These are phyloP conservation scores for Noctilio leporinus DNA, from an alignment of 2,113 vertebrate genomes.

Conservation along the genomic window DNA sequence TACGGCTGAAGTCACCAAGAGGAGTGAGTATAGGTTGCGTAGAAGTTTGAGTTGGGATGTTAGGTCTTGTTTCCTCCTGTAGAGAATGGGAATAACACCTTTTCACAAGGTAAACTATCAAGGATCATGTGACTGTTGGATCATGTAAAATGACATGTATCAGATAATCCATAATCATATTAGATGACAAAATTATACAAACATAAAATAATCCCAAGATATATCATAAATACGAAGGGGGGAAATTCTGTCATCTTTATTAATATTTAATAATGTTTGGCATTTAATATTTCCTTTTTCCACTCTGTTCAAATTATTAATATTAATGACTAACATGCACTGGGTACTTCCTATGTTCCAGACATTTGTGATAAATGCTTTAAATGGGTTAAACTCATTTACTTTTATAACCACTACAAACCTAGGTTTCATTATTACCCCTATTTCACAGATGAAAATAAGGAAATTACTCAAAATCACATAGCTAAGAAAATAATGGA, in stretches of 20 bases:
- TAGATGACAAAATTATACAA: not conserved
- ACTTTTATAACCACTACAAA: not conserved
- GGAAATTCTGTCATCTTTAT: not conserved
- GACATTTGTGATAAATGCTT: not conserved
- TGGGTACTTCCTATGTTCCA: not conserved
- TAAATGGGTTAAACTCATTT: not conserved
- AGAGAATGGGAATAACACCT: not conserved
- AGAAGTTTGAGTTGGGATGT: not conserved
- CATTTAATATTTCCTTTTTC: not conserved
- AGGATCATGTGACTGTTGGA: not conserved
- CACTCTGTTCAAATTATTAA: not conserved
- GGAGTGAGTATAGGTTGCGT: not conserved
- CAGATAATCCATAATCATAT: not conserved
- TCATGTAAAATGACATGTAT: not conserved
- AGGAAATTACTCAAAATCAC: not conserved
- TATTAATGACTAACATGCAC: not conserved
- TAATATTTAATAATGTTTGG: not conserved
- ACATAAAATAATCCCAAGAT: not conserved
- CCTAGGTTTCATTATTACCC: not conserved
- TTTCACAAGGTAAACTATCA: too few species aligned
- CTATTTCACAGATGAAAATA: not conserved
- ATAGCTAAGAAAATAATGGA: not conserved
- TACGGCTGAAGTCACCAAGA: not conserved
- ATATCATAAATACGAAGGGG: not conserved
- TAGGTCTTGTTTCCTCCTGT: not conserved